Percentiles rank a stretch among this genome's conserved stretches.
Evolutionary conservation across 2,113 vertebrate species (phyloP).

Genomic region (Peromyscus maniculatus): DNA sequence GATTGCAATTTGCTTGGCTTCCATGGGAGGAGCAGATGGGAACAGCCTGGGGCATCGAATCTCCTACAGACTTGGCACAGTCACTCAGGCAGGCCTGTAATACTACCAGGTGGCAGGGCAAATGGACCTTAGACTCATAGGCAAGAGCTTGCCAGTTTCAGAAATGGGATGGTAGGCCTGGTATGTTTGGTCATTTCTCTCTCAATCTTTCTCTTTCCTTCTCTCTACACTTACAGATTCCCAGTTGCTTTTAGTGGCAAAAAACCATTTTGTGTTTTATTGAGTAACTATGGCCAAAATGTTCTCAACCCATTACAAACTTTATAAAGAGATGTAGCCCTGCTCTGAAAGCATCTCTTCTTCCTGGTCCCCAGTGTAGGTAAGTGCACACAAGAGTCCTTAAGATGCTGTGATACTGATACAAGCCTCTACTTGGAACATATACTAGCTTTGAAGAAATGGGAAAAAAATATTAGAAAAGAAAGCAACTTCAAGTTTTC

Average conservation of each 20-base stretch:
- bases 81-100: neutral
- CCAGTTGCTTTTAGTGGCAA: slow-evolving; percentile 12
- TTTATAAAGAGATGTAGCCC: neutral
- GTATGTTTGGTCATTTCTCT: neutral
- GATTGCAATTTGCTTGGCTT: slow-evolving; percentile 32
- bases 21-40: neutral
- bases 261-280: slow-evolving; percentile 56
- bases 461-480: neutral
- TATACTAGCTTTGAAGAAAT: slow-evolving; percentile 20
- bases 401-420: neutral
- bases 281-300: neutral
- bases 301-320: neutral
- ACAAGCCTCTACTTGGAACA: neutral
- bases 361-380: neutral
- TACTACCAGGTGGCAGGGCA: too few relatives aligned
- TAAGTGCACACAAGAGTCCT: neutral
- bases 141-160: slow-evolving; percentile 21
- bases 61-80: neutral
- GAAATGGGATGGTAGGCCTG: neutral
- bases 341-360: slow-evolving; percentile 7
- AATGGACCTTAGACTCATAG: neutral
- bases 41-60: neutral
- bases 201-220: neutral
- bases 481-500: slow-evolving; percentile 27
- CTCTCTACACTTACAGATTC: neutral